phyloP scores from a whole-genome alignment of 2,888 invertebrate species.

The Leptinotarsa juncta region DNA sequence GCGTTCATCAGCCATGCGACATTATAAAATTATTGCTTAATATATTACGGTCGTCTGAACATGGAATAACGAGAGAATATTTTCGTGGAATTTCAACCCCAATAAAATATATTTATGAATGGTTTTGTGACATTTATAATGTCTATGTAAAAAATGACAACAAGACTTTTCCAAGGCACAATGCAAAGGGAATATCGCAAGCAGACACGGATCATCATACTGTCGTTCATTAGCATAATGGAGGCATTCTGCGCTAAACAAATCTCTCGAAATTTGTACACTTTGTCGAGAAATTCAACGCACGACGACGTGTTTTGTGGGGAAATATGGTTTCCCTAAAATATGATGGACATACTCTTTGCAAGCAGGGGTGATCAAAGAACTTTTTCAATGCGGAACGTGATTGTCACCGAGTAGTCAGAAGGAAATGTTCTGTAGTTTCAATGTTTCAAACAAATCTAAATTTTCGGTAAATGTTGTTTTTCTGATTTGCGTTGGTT shows the following conservation, averaged over 20 bases:
- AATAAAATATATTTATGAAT: constrained; percentile 46
- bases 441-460: not conserved
- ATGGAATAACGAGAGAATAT: constrained; percentile 32
- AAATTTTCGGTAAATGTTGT: too few relatives aligned
- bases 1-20: constrained; percentile 20
- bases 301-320: not conserved
- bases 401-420: not conserved
- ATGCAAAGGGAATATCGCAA: constrained; percentile 57
- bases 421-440: too few relatives aligned
- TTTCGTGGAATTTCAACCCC: constrained; percentile 39
- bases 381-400: not conserved
- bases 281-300: constrained; percentile 24
- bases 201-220: constrained; percentile 58
- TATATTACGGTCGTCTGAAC: constrained; percentile 34
- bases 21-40: constrained; percentile 38
- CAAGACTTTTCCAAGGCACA: constrained; percentile 50
- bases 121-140: constrained; percentile 52
- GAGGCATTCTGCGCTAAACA: constrained; percentile 48
- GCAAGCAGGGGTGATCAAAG: not conserved
- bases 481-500: too few relatives aligned
- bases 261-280: constrained; percentile 48
- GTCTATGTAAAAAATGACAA: constrained; percentile 52
- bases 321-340: not conserved
- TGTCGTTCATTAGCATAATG: constrained; percentile 60
- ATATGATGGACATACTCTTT: not conserved